Conservation (phyloP, 2,797 vertebrate species). For the Neosilurus hyrtlii region DNA sequence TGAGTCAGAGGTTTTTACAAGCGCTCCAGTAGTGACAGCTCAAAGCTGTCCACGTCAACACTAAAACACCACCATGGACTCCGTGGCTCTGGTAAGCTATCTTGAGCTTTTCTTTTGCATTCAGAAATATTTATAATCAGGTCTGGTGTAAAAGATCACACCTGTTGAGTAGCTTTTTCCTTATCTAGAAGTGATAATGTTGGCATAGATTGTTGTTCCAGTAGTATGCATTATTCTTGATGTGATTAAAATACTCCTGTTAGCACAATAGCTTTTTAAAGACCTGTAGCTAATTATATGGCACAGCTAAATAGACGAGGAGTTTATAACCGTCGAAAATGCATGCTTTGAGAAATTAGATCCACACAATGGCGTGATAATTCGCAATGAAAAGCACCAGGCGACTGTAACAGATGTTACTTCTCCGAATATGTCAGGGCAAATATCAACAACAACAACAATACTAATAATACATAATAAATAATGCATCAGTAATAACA, state of each 20-base stretch:
- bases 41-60: conserved; percentile 82
- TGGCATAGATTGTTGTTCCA: background rate
- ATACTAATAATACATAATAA: background rate
- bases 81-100: conserved; percentile 71
- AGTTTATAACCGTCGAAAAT: background rate
- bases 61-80: conserved; percentile 72
- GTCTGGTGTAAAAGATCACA: background rate
- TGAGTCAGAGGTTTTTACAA: conserved; percentile 54
- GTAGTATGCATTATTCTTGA: background rate
- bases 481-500: background rate
- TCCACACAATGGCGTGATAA: background rate
- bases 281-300: background rate
- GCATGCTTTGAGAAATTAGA: background rate
- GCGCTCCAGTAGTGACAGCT: conserved; percentile 73
- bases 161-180: background rate
- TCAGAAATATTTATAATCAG: background rate
- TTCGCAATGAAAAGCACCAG: background rate
- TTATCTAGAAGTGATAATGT: background rate
- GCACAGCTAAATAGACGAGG: background rate
- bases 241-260: conserved; percentile 22
- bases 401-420: conserved; percentile 27
- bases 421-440: conserved; percentile 1
- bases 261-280: conserved; percentile 39
- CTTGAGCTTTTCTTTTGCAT: conserved; percentile 18
- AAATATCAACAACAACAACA: too few relatives aligned